phyloP scores from a whole-genome alignment of 64 coral and sea anemone species.

The Stichodactyla mertensii region DNA sequence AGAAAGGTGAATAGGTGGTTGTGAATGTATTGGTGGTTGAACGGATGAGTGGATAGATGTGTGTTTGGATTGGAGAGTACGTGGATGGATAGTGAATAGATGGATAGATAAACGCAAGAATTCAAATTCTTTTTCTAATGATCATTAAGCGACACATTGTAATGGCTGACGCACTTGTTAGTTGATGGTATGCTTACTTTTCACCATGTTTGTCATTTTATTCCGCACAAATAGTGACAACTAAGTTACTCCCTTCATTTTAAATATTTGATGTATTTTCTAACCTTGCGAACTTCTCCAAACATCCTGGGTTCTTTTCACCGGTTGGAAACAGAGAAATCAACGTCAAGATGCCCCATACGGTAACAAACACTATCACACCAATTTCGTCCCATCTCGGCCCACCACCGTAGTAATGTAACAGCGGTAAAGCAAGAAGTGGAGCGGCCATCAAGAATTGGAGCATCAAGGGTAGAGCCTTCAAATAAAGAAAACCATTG shows the following conservation, averaged over 20 bases:
- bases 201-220: too few species aligned
- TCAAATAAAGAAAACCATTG: not conserved
- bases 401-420: constrained; percentile 30
- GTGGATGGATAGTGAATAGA: not conserved
- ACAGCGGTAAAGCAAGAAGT: constrained; percentile 32
- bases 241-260: too few species aligned
- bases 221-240: too few species aligned
- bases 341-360: constrained; percentile 38
- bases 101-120: not conserved
- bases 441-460: constrained; percentile 65
- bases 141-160: too few species aligned
- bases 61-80: not conserved
- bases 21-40: too few species aligned
- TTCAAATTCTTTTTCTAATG: too few species aligned
- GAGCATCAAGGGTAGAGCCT: constrained; percentile 29
- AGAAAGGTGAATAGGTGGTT: not conserved
- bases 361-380: constrained; percentile 24
- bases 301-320: constrained; percentile 44
- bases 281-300: constrained; percentile 64
- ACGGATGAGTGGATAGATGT: not conserved
- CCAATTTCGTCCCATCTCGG: constrained; percentile 14
- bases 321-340: constrained; percentile 70
- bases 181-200: too few species aligned
- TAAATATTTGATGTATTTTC: not conserved
- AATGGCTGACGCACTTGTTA: too few species aligned